A percentile compares a stretch with the other conserved stretches of the same genome.
Conservation (phyloP, 2,113 vertebrate species). For the Phyllopteryx taeniolatus region DNA sequence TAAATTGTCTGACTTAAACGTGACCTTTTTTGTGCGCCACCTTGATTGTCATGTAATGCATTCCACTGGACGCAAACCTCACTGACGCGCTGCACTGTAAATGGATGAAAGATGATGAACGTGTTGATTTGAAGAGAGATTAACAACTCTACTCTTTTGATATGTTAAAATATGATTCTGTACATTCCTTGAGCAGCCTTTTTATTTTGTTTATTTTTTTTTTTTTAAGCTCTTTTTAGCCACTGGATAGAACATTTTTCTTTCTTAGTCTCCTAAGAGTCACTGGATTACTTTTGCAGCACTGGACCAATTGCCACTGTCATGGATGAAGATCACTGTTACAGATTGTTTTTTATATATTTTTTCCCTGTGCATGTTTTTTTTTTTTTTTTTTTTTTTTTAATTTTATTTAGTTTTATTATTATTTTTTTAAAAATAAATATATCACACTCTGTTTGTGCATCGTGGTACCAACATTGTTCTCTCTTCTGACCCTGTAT, state of each 20-base stretch:
- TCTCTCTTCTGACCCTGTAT: background rate
- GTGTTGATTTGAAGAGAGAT: conserved; percentile 12
- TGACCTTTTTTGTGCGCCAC: background rate
- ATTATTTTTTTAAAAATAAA: too few relatives aligned
- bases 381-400: background rate
- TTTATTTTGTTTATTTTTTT: background rate
- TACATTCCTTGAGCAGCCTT: background rate
- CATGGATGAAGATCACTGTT: background rate
- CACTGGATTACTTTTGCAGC: conserved; percentile 47
- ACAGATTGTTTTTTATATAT: background rate
- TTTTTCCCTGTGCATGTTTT: background rate
- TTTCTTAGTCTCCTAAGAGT: background rate
- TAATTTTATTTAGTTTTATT: too few relatives aligned
- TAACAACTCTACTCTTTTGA: conserved; percentile 11
- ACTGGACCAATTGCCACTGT: conserved; percentile 37
- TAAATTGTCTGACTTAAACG: background rate
- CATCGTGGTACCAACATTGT: background rate
- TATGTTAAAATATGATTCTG: background rate
- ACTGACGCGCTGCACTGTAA: conserved; percentile 7
- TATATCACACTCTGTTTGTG: conserved; percentile 1
- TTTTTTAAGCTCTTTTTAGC: conserved; percentile 1
- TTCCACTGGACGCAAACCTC: conserved; percentile 29
- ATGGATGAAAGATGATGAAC: background rate
- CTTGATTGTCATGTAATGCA: conserved; percentile 2
- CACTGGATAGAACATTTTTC: conserved; percentile 26